phyloP scores from a whole-genome alignment of 2,797 vertebrate species.

The Nothura maculosa region DNA sequence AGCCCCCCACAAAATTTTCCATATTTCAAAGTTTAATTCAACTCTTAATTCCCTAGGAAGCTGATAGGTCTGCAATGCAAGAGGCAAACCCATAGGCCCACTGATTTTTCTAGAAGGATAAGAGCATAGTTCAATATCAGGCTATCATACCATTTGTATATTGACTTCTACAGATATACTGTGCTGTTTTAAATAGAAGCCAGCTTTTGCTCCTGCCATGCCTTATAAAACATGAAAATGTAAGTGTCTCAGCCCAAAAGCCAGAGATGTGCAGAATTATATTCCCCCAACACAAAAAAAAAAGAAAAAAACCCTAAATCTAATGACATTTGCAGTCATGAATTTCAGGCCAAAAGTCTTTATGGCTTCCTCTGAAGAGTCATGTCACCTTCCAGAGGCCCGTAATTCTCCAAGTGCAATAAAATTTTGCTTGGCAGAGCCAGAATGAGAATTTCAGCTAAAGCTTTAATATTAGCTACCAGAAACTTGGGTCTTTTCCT shows the following conservation, averaged over 20 bases:
- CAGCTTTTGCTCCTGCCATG: background rate
- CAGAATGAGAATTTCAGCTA: background rate
- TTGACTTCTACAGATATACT: background rate
- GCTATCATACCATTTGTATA: background rate
- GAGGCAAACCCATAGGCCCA: background rate
- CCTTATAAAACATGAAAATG: background rate
- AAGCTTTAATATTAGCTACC: background rate
- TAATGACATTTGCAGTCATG: conserved; percentile 1
- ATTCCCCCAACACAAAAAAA: background rate
- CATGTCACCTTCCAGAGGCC: background rate
- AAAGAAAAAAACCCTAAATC: background rate
- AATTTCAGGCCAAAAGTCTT: background rate
- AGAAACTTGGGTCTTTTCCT: conserved; percentile 6
- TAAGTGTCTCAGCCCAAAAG: background rate
- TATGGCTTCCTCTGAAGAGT: conserved; percentile 8
- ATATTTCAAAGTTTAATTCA: background rate
- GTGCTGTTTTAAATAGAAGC: background rate
- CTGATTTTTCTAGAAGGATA: background rate
- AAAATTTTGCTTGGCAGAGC: background rate
- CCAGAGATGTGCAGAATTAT: background rate
- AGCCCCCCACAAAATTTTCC: background rate
- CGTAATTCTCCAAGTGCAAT: background rate
- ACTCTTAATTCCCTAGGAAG: background rate
- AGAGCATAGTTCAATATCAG: background rate
- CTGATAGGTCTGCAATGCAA: background rate